phyloP scores from a whole-genome alignment of 92 coral and sea anemone species.

The Bergia sp. region DNA sequence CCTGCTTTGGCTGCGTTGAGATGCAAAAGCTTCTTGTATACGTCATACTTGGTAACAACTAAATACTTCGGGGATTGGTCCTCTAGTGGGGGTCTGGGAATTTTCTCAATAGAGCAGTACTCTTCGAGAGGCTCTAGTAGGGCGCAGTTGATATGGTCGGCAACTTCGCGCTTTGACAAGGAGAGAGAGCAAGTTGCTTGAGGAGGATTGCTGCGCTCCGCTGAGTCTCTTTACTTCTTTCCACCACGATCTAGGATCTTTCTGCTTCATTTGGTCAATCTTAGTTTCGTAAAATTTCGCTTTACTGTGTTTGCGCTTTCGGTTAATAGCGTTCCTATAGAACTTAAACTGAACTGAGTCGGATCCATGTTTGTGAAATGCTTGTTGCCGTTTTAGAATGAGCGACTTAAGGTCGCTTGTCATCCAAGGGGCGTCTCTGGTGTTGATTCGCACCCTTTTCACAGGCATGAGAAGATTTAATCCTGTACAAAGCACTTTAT shows the following conservation, averaged over 20 bases:
- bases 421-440: constrained; percentile 64
- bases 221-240: constrained; percentile 63
- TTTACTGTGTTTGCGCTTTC: constrained; percentile 55
- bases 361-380: constrained; percentile 43
- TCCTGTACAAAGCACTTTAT: constrained; percentile 37
- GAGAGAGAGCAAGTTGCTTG: constrained; percentile 49
- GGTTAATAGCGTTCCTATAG: constrained; percentile 49
- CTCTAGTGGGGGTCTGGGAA: constrained; percentile 48
- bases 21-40: constrained; percentile 34
- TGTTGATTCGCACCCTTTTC: constrained; percentile 65
- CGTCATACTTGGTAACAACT: constrained; percentile 47
- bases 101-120: constrained; percentile 39
- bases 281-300: constrained; percentile 53
- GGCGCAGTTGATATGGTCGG: constrained; percentile 52
- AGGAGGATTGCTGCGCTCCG: constrained; percentile 43
- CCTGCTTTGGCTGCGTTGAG: constrained; percentile 45
- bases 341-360: constrained; percentile 51
- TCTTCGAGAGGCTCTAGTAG: constrained; percentile 53
- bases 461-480: constrained; percentile 58
- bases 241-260: constrained; percentile 57
- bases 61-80: constrained; percentile 48
- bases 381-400: constrained; percentile 50
- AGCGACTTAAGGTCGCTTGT: constrained; percentile 50
- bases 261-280: constrained; percentile 49
- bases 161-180: constrained; percentile 37